Conservation (phyloP, 2,113 vertebrate species). For the Andinoacara biseriatus region DNA sequence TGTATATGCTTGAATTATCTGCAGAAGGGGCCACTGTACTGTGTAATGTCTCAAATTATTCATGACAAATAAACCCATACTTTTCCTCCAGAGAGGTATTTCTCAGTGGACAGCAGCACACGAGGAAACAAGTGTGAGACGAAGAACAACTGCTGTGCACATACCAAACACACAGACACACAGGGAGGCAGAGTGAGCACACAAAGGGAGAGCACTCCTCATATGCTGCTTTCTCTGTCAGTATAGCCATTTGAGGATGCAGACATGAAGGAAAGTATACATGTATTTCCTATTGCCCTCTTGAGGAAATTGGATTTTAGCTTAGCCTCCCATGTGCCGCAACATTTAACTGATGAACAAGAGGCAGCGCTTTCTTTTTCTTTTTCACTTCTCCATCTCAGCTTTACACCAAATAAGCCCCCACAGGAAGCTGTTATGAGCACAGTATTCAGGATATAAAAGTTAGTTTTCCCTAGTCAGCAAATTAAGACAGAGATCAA, state of each 20-base stretch:
- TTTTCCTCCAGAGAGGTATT: constrained; percentile 39
- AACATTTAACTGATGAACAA: constrained; percentile 3
- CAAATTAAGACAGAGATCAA: constrained; percentile 7
- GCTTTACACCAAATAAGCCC: not conserved
- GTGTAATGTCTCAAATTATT: constrained; percentile 28
- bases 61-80: not conserved
- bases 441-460: not conserved
- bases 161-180: constrained; percentile 3
- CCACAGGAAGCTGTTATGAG: not conserved
- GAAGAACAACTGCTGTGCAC: constrained; percentile 25
- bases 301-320: constrained; percentile 18
- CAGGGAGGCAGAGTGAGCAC: not conserved
- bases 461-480: not conserved
- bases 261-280: constrained; percentile 12
- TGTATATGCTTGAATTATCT: constrained; percentile 27
- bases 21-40: constrained; percentile 27
- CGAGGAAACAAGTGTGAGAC: constrained; percentile 18
- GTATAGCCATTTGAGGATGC: not conserved
- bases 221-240: not conserved
- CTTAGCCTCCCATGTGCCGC: not conserved
- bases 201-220: constrained; percentile 16
- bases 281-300: constrained; percentile 8
- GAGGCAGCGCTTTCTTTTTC: not conserved
- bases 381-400: not conserved
- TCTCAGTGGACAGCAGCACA: constrained; percentile 40